phyloP scores from a whole-genome alignment of 2,888 invertebrate genomes.

The Seira sanloemensis region DNA sequence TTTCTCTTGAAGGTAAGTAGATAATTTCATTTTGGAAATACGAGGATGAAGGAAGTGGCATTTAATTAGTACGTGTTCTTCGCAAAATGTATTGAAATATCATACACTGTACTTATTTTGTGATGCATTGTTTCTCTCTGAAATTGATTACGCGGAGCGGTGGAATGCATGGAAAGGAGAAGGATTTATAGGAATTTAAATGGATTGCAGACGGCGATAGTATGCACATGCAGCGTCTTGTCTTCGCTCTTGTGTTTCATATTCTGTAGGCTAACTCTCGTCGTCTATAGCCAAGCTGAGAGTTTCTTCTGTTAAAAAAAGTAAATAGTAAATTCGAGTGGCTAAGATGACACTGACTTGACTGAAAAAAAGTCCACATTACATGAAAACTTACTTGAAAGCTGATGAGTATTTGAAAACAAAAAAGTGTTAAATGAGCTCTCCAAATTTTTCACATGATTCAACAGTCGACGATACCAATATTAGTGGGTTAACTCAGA shows the following conservation, averaged over 20 bases:
- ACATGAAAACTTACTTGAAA: neutral
- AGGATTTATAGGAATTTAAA: slow-evolving; percentile 43
- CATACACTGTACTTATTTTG: neutral
- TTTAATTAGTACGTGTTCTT: slow-evolving; percentile 7
- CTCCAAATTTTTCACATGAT: too few relatives aligned
- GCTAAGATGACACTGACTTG: neutral
- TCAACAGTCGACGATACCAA: too few relatives aligned
- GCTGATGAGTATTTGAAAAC: too few relatives aligned
- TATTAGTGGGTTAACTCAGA: too few relatives aligned
- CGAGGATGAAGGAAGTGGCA: slow-evolving; percentile 14
- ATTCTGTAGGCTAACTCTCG: too few relatives aligned
- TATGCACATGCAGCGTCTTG: too few relatives aligned
- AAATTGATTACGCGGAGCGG: slow-evolving; percentile 1
- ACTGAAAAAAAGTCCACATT: neutral
- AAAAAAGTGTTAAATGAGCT: too few relatives aligned
- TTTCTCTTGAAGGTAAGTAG: neutral
- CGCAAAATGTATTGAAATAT: neutral
- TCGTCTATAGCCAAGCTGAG: too few relatives aligned
- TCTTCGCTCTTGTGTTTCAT: too few relatives aligned
- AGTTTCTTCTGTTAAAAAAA: too few relatives aligned
- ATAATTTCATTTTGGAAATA: neutral
- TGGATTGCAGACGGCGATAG: slow-evolving; percentile 23
- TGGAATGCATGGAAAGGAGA: neutral
- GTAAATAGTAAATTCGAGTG: neutral
- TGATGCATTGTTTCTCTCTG: neutral